phyloP scores from a whole-genome alignment of 1,140 invertebrate genomes.

The Zaprionus nigranus region DNA sequence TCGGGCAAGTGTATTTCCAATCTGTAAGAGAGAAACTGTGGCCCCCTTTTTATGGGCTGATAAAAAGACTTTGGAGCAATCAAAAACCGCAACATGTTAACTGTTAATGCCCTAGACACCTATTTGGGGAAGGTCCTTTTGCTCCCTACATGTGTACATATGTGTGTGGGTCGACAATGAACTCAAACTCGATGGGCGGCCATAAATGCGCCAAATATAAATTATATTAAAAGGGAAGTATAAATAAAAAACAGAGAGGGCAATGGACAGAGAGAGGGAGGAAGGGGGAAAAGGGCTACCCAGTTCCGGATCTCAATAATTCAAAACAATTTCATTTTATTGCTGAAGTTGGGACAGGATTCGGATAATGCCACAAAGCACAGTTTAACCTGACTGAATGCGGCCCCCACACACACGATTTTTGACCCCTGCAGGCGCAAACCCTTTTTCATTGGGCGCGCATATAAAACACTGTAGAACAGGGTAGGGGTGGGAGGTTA shows the following conservation, averaged over 20 bases:
- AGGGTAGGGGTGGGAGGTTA: not conserved
- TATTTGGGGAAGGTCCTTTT: conserved; percentile 43
- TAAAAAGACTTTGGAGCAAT: conserved; percentile 73
- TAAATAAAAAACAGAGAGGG: not conserved
- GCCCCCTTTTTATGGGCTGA: conserved; percentile 64
- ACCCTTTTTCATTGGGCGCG: conserved; percentile 60
- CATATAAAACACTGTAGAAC: conserved; percentile 41
- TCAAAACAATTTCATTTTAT: conserved; percentile 82
- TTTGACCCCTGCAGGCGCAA: conserved; percentile 54
- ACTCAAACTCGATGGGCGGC: conserved; percentile 28
- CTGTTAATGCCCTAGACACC: conserved; percentile 81
- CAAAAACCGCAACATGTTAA: conserved; percentile 81
- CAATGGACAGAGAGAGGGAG: not conserved
- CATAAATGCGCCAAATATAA: conserved; percentile 75
- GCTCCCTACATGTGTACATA: conserved; percentile 14
- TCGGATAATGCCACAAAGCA: conserved; percentile 49
- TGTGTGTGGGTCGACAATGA: conserved; percentile 34
- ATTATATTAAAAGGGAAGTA: conserved; percentile 68
- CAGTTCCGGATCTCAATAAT: conserved; percentile 72
- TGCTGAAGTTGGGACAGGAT: conserved; percentile 57
- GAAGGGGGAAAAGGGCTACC: conserved; percentile 28
- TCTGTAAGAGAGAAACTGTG: conserved; percentile 7
- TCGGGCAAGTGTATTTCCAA: conserved; percentile 19
- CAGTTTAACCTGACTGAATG: conserved; percentile 74
- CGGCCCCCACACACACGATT: conserved; percentile 41